Conservation (phyloP, 1,140 invertebrate species). For the Brachionus calyciflorus region DNA sequence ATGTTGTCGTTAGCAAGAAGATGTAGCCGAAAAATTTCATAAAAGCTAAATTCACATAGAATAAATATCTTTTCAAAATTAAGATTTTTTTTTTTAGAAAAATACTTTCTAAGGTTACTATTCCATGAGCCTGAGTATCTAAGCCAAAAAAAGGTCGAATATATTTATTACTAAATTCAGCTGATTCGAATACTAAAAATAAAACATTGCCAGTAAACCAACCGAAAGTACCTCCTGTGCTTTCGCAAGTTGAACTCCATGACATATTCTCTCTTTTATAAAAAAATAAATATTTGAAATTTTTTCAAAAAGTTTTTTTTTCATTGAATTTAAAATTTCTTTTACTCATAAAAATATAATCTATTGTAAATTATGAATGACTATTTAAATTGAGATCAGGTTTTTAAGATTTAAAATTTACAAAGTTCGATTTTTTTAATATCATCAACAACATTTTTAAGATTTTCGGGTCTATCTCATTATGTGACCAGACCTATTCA, state of each 20-base stretch:
- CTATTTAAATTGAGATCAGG: too few relatives aligned
- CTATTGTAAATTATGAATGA: too few relatives aligned
- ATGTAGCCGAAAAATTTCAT: slow-evolving; percentile 40
- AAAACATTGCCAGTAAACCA: slow-evolving; percentile 95
- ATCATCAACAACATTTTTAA: too few relatives aligned
- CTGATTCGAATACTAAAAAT: slow-evolving; percentile 93
- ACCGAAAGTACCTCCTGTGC: slow-evolving; percentile 94
- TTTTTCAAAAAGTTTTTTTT: too few relatives aligned
- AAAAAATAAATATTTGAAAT: neutral
- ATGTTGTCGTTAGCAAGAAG: neutral
- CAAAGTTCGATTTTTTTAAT: too few relatives aligned
- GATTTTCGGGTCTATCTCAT: too few relatives aligned
- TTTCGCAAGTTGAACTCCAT: slow-evolving; percentile 97
- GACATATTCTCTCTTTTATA: slow-evolving; percentile 76
- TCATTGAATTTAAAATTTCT: too few relatives aligned
- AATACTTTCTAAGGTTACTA: slow-evolving; percentile 10
- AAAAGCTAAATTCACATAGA: neutral
- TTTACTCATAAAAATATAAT: too few relatives aligned
- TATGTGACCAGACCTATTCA: too few relatives aligned
- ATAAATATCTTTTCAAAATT: slow-evolving; percentile 49
- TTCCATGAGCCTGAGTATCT: neutral
- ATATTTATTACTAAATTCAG: slow-evolving; percentile 68
- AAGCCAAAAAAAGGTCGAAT: slow-evolving; percentile 1
- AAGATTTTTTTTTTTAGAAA: neutral
- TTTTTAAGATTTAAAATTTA: too few relatives aligned